Conservation (phyloP, 2,888 invertebrate species). For the Leptopilina syphax region DNA sequence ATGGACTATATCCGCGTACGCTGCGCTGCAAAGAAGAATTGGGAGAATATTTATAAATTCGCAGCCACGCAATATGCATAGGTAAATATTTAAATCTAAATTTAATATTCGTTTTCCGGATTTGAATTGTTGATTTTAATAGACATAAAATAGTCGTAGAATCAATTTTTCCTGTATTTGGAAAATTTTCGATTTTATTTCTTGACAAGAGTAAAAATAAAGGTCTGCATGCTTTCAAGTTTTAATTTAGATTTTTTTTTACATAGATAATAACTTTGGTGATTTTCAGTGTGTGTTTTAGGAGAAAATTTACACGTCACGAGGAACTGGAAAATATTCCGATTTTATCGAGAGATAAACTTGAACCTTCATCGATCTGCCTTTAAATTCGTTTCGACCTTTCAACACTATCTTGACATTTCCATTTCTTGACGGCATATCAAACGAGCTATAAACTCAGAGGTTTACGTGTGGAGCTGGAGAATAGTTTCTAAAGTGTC, state of each 20-base stretch:
- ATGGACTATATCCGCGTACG: too few relatives aligned
- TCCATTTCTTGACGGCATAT: slow-evolving; percentile 32
- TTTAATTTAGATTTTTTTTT: slow-evolving; percentile 15
- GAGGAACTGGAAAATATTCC: slow-evolving; percentile 24
- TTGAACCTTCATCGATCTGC: slow-evolving; percentile 29
- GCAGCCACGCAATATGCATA: background rate
- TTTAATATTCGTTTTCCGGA: background rate
- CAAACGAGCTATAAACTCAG: background rate
- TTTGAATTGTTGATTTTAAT: slow-evolving; percentile 11
- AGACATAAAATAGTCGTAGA: background rate
- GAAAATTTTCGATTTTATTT: background rate
- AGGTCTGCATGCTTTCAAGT: background rate
- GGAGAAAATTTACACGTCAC: slow-evolving; percentile 5
- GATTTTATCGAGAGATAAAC: slow-evolving; percentile 28
- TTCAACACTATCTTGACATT: slow-evolving; percentile 33
- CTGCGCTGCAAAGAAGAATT: background rate
- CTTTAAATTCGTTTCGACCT: slow-evolving; percentile 33
- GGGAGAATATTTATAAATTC: background rate
- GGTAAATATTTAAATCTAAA: slow-evolving; percentile 15
- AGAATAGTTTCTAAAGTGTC: too few relatives aligned
- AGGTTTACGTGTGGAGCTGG: too few relatives aligned
- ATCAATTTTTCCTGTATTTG: background rate
- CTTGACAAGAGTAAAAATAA: background rate
- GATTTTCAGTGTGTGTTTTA: background rate
- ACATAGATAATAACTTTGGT: background rate